Base-by-base conservation (phyloP, 2,113 vertebrate species). In the Collichthys lucidus region DNA sequence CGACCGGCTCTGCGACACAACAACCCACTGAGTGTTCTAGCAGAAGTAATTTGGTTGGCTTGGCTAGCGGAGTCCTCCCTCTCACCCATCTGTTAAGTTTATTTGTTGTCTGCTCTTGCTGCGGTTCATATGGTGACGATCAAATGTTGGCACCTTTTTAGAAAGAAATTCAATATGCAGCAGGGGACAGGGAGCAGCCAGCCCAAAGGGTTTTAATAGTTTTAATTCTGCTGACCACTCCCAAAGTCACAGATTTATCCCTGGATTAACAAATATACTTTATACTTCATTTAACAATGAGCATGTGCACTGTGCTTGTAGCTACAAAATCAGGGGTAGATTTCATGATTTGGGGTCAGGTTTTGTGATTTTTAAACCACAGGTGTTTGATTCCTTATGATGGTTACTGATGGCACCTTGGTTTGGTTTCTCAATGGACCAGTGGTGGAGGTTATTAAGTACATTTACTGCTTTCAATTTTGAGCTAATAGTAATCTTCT, bases 11-110 rank as follows among this genome's bases (percentile, higher is more conserved):
- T 52, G 75, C 15, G 75, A 86, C 86, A 82, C 31, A 11, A 57
- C 46, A 67, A 68, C 61, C 78, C 72, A 44, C 12, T 85, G 84
- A 89, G 68, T 29, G 68, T 49, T 88, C 82, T 78, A 84, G 60
- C 80, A 92, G 79, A 75, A 26, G 31, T 49, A 74, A 29, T 57
- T 53, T 61, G n/a, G 70, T 42, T 62, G 64, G 29, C 40, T 80
- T 57, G 12, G 65, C 24, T 1, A 35, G 35, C 44, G 20, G 35
- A 53, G 1, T 9, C 8, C 53, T 16, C 46, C 3, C 29, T 20
- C 57, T 29, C 52, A 6, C 29, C 66, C 52, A 42, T 68, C 52
- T 83, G 64, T 63, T 73, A 47, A 75, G 56, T 80, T 78, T 84
- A 80, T 86, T 81, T 81, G 76, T 74, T 65, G 44, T 44, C 4